Evolutionary conservation across 2,888 invertebrate species (phyloP).

Genomic region (Trissolcus brochymenae): DNA sequence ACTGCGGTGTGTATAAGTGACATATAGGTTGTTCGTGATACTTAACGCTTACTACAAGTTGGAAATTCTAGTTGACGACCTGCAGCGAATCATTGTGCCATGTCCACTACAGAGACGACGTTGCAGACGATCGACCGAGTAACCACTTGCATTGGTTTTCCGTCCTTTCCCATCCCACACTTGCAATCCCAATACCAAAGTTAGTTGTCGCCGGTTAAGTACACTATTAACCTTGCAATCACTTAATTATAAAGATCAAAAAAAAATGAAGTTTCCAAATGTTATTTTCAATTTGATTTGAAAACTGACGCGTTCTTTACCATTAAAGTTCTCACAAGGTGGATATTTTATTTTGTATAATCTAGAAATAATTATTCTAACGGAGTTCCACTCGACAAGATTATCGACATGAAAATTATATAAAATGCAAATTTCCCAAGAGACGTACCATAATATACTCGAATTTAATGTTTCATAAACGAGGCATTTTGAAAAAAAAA

Average conservation of each 20-base stretch:
- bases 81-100: conserved; percentile 31
- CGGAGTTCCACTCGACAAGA: conserved; percentile 9
- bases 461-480: conserved; percentile 56
- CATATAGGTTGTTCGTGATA: conserved; percentile 19
- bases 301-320: no score
- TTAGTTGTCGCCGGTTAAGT: conserved; percentile 35
- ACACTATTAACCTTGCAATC: conserved; percentile 32
- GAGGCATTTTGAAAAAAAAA: conserved; percentile 50
- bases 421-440: conserved; percentile 44
- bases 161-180: conserved; percentile 36
- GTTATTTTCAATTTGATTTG: no score
- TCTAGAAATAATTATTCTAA: conserved; percentile 23
- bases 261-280: no score
- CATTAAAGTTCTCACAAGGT: neutral
- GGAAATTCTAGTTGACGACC: conserved; percentile 38
- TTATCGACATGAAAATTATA: conserved; percentile 29
- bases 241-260: conserved; percentile 32
- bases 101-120: conserved; percentile 44
- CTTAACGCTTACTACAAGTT: conserved; percentile 31
- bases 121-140: conserved; percentile 48
- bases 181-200: conserved; percentile 39
- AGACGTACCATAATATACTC: conserved; percentile 28
- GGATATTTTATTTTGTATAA: neutral
- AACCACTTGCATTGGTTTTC: conserved; percentile 43
- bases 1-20: conserved; percentile 21